Evolutionary conservation across 2,113 vertebrate genomes (phyloP).

Genomic region (Channa argus): DNA sequence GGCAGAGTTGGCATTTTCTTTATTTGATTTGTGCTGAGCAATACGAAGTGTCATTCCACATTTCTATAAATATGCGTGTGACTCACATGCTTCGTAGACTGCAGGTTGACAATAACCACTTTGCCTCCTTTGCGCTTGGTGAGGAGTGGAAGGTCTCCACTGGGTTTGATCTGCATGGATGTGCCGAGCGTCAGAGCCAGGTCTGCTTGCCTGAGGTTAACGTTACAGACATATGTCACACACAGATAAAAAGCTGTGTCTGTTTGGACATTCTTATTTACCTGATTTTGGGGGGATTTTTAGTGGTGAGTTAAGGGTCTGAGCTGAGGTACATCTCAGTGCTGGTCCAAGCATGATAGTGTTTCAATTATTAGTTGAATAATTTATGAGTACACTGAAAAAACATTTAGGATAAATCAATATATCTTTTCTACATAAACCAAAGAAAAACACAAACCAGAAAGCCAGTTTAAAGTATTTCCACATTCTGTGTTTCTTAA

Average conservation of each 20-base stretch:
- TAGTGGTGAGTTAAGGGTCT: not conserved
- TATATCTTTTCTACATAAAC: too few species aligned
- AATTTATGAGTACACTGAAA: too few species aligned
- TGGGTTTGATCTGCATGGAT: slow-evolving; percentile 97
- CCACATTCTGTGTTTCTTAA: too few species aligned
- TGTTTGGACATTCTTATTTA: not conserved
- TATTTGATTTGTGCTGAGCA: not conserved
- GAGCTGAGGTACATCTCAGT: not conserved
- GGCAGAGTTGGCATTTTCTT: not conserved
- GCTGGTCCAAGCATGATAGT: too few species aligned
- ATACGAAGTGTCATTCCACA: not conserved
- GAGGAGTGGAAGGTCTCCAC: slow-evolving; percentile 92
- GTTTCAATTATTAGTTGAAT: not conserved
- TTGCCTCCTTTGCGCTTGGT: slow-evolving; percentile 96
- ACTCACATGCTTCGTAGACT: slow-evolving; percentile 95
- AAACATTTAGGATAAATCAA: too few species aligned
- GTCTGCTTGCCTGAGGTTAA: slow-evolving; percentile 87
- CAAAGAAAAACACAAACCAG: too few species aligned
- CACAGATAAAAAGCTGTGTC: not conserved
- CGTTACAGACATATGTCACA: not conserved
- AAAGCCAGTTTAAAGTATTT: too few species aligned
- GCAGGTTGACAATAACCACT: slow-evolving; percentile 94
- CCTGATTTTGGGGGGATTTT: not conserved
- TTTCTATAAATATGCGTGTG: not conserved
- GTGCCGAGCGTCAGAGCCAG: slow-evolving; percentile 94